Conservation (phyloP, 2,113 vertebrate genomes). For the Chrysemys picta region DNA sequence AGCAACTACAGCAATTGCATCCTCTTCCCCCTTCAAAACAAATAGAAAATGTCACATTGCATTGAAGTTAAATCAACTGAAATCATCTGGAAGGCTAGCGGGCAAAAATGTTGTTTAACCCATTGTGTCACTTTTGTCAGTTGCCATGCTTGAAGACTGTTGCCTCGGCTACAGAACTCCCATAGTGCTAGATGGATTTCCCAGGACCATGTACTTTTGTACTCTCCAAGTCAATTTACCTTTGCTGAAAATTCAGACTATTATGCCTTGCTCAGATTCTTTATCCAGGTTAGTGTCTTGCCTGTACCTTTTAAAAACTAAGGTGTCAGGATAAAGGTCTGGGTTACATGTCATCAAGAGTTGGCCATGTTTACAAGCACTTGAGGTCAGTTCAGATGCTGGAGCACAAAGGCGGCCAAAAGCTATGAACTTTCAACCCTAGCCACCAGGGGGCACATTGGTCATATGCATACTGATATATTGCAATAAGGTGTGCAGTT, state of each 20-base stretch:
- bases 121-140: not conserved
- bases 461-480: not conserved
- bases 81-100: not conserved
- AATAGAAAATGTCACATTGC: not conserved
- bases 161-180: not conserved
- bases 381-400: not conserved
- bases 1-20: not conserved
- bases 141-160: not conserved
- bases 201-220: not conserved
- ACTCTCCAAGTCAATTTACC: not conserved
- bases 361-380: not conserved
- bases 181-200: not conserved
- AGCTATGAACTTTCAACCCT: not conserved
- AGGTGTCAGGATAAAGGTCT: not conserved
- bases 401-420: not conserved
- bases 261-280: not conserved
- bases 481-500: not conserved
- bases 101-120: not conserved
- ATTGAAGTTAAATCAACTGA: not conserved
- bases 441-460: not conserved
- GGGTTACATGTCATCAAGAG: not conserved
- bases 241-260: not conserved
- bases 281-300: not conserved
- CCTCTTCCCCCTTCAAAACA: not conserved
- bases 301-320: not conserved